Base-by-base conservation (phyloP, 2,888 invertebrate genomes). In the Sussaba pulchella region DNA sequence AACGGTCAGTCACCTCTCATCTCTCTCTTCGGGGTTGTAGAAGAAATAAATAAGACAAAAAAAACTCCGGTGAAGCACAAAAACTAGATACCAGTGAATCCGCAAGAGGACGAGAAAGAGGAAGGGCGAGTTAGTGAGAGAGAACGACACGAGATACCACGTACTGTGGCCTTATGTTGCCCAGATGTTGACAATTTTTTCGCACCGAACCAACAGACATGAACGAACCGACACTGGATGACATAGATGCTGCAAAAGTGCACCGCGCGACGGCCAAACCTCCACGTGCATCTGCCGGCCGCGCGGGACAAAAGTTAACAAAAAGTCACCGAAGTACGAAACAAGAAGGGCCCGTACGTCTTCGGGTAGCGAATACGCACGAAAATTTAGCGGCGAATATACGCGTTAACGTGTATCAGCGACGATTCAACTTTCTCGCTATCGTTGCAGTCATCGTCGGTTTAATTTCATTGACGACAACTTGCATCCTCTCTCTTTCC, bases 171-270 rank as follows among this genome's bases (percentile, higher is more conserved):
- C 85, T 87, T 84, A 83, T 87, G 87, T 81, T 83, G 81, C 81
- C 85, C 88, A 88, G 87, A 88, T 88, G 88, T 85, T 81, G 83
- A 82, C 80, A 81, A 85, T 85, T 86, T 88, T 88, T 87, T 88
- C 83, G 79, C 83, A 78, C 81, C 79, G 69, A 76, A 73, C 78
- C 85, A 83, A 81, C 81, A 85, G 85, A 85, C 85, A 85, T 81
- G 85, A 85, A 85, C 85, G 85, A 78, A 82, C 78, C 77, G 78
- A 73, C 76, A 57, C 12, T 26, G 57, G 24, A 54, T 24, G 12
- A 26, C 43, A 41, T 14, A 54, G 54, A 54, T 74, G 82, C 70
- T 71, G 71, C 70, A 66, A 41, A 61, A 61, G 41, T 41, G 61
- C 61, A 61, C 19, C n/a, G 19, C 19, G 36, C 59, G 12, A 4